Evolutionary conservation across 2,113 vertebrate species (phyloP).

Genomic region (Abramis brama): DNA sequence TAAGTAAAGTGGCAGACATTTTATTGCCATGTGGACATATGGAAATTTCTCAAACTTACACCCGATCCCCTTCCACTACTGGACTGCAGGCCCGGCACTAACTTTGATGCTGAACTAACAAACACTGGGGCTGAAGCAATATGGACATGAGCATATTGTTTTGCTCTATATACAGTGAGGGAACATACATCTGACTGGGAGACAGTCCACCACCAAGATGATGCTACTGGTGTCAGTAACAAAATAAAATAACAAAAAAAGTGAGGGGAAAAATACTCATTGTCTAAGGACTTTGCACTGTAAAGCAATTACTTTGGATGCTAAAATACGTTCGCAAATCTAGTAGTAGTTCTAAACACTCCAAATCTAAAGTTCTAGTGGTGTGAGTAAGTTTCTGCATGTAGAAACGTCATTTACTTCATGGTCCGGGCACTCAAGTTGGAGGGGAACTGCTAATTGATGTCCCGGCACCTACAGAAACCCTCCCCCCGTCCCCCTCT

Average conservation of each 20-base stretch:
- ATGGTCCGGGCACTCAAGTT: background rate
- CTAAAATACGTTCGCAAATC: background rate
- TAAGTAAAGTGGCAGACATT: slow-evolving; percentile 82
- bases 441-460: background rate
- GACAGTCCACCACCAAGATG: too few species aligned
- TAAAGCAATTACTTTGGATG: background rate
- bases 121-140: slow-evolving; percentile 69
- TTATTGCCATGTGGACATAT: slow-evolving; percentile 78
- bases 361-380: too few species aligned
- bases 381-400: background rate
- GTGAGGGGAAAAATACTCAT: too few species aligned
- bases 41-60: slow-evolving; percentile 75
- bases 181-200: background rate
- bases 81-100: slow-evolving; percentile 27
- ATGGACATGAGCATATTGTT: slow-evolving; percentile 67
- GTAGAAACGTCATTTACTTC: background rate
- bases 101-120: slow-evolving; percentile 61
- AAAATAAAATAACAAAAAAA: too few species aligned
- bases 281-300: too few species aligned
- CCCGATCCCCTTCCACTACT: slow-evolving; percentile 59
- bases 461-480: background rate
- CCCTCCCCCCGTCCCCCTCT: background rate
- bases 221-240: too few species aligned
- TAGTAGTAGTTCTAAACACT: background rate
- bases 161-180: slow-evolving; percentile 59